Evolutionary conservation across 2,888 invertebrate species (phyloP), one percentile per base, ranked within the genome.

Genomic region (Heliconius ismenius): DNA sequence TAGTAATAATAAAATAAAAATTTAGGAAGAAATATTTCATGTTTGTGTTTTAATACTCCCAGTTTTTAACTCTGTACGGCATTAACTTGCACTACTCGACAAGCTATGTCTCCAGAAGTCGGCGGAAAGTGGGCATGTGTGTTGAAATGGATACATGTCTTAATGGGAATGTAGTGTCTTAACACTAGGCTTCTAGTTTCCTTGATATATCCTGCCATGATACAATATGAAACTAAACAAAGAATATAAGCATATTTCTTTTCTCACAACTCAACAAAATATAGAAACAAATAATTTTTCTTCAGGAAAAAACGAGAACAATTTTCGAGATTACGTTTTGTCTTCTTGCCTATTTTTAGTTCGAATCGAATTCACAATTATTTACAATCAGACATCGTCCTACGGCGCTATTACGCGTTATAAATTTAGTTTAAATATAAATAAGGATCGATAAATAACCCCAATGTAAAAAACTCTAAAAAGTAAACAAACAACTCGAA

Each of bases 1-100:
- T 91, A 89, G 88, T 88, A 91, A 90, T 89, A 92, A 91, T 91
- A 91, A 89, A 91, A 83, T 84, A 58, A 58, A 32, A 58, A 49
- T 21, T 84, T 89, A 90, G 87, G 86, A 87, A 82, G 87, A 82
- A 84, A 83, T 82, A 79, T 80, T 49, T 11, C 78, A 81, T 80
- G 82, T 81, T 85, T 83, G 82, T 81, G 75, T 79, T 79, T 79
- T 78, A n/a, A 49, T 39, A 26, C 7, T 60, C 13, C 69, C n/a
- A 39, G 28, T 49, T 39, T 15, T 64, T 63, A 24, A 26, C 49
- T 49, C 21, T 18, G 15, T 49, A 49, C 18, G 18, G 4, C 49
- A 18, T 49, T 49, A 43, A 43, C 15, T 43, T 43, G 1, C 6
- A 15, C 43, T 15, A 49, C 49, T 49, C 18, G 18, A 49, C 18